These are phyloP conservation scores for Seira sanloemensis DNA, from an alignment of 2,888 invertebrate genomes.

Conservation along the genomic window DNA sequence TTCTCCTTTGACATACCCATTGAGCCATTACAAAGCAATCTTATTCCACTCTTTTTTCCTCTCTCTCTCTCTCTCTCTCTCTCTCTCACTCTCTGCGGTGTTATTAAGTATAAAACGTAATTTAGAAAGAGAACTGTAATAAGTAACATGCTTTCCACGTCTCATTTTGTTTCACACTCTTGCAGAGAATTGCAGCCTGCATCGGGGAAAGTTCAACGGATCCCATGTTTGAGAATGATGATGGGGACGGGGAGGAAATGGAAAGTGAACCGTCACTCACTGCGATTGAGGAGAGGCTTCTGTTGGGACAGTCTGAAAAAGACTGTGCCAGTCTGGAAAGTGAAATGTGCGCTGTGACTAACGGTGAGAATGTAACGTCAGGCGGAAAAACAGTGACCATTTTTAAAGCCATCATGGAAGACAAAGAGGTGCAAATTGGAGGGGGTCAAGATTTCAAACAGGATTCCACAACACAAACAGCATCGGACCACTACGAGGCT, in stretches of 20 bases:
- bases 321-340: conserved; percentile 61
- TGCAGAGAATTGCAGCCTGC: conserved; percentile 65
- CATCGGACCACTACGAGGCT: conserved; percentile 9
- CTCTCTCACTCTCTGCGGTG: neutral
- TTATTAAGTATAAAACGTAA: neutral
- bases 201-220: conserved; percentile 70
- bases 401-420: conserved; percentile 27
- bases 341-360: conserved; percentile 51
- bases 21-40: neutral
- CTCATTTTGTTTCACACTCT: conserved; percentile 32
- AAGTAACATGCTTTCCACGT: conserved; percentile 5
- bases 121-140: neutral
- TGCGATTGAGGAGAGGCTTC: conserved; percentile 45
- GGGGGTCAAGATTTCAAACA: neutral
- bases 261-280: conserved; percentile 51
- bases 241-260: conserved; percentile 48
- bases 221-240: conserved; percentile 34
- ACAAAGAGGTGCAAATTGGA: conserved; percentile 38
- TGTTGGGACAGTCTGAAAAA: conserved; percentile 44
- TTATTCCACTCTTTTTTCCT: neutral
- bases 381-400: conserved; percentile 19
- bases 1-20: conserved; percentile 21
- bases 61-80: neutral
- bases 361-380: conserved; percentile 8
- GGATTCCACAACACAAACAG: conserved; percentile 37